Base-by-base conservation (phyloP, 2,113 vertebrate genomes). In the Trochalopteron elliotii region DNA sequence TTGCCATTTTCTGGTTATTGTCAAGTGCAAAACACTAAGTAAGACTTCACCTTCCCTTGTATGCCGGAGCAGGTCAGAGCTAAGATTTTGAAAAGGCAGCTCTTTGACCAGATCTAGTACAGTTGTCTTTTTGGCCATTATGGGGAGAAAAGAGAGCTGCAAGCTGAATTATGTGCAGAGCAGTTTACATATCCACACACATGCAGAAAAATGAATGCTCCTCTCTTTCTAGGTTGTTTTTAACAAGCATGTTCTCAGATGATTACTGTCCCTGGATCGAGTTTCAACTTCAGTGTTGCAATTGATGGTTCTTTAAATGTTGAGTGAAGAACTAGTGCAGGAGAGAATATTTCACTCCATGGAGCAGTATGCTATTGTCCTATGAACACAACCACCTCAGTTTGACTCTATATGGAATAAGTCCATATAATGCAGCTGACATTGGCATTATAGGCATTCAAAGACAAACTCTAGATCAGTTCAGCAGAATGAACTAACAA, bases 301-400 rank as follows among this genome's bases (percentile, higher is more conserved):
- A 45, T 67, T 94, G 83, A 69, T 82, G 30, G 9, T 35, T 90
- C 27, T 96, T 86, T 79, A 86, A 94, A 94, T 80, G 67, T 30
- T 95, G 87, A 77, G 55, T 49, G 69, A 94, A 47, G n/a, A 61
- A 76, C 31, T 45, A 83, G 16, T 31, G 19, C 28, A 68, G 37
- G 47, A 93, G 72, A 71, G 39, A 76, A 16, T 68, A 80, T 35
- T 47, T 71, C 49, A 17, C 4, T 42, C 14, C 19, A 5, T n/a
- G 35, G 31, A 50, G 14, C 20, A 91, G 40, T 18, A 68, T 24
- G 22, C 30, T 18, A 56, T 80, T 83, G 56, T 50, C 40, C 3
- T 27, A 52, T 31, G 14, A 59, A 61, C 27, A 35, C 9, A 47
- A 76, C 15, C 10, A 68, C 5, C n/a, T 87, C n/a, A 15, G 33